These are phyloP conservation scores for Plectrocnemia conspersa DNA, from an alignment of 1,140 invertebrate species.

Conservation along the genomic window DNA sequence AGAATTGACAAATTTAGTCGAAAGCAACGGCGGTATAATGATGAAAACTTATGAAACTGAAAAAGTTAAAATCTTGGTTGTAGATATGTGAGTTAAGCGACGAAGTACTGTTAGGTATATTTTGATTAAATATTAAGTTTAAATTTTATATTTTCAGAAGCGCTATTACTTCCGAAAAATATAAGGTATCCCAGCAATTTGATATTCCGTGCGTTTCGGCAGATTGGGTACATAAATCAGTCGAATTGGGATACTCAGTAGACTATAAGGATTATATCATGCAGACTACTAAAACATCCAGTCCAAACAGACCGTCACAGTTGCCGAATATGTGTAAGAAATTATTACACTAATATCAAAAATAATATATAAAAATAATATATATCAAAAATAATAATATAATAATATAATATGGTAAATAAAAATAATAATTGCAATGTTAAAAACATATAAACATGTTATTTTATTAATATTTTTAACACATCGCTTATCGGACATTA, in stretches of 20 bases:
- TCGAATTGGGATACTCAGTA: constrained; percentile 66
- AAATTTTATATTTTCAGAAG: constrained; percentile 39
- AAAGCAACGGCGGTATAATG: constrained; percentile 64
- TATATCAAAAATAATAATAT: too few relatives aligned
- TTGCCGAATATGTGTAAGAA: constrained; percentile 44
- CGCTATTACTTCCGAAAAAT: constrained; percentile 71
- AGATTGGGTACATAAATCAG: constrained; percentile 75
- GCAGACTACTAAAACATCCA: constrained; percentile 46
- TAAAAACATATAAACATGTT: too few relatives aligned
- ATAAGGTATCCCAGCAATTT: constrained; percentile 70
- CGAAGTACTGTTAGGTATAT: constrained; percentile 1
- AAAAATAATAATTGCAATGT: too few relatives aligned
- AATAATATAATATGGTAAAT: too few relatives aligned
- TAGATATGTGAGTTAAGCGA: constrained; percentile 50
- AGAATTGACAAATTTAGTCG: constrained; percentile 64
- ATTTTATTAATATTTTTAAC: too few relatives aligned
- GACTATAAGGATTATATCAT: constrained; percentile 64
- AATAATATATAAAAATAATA: too few relatives aligned
- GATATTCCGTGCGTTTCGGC: constrained; percentile 67
- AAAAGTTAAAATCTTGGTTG: constrained; percentile 52
- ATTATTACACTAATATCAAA: constrained; percentile 31
- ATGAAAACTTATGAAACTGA: constrained; percentile 52
- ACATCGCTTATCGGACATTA: too few relatives aligned
- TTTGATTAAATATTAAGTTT: neutral
- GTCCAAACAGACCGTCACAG: constrained; percentile 54